These are phyloP conservation scores for Chanos chanos DNA, from an alignment of 2,797 vertebrate genomes.

Conservation along the genomic window DNA sequence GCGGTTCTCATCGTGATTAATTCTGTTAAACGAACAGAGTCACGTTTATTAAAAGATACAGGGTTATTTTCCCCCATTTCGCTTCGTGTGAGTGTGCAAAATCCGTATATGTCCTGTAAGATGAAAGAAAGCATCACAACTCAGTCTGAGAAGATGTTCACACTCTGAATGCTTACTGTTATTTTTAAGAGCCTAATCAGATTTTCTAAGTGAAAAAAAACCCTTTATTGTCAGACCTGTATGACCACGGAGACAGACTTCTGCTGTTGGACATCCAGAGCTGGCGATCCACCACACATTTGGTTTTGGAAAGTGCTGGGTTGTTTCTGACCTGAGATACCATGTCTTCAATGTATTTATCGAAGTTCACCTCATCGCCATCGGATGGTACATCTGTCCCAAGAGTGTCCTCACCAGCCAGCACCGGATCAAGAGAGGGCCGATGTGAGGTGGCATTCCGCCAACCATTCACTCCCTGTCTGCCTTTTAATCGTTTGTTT, in stretches of 20 bases:
- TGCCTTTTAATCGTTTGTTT: too few species aligned
- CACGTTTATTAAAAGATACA: neutral
- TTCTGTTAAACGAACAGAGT: too few species aligned
- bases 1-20: slow-evolving; percentile 75
- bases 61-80: too few species aligned
- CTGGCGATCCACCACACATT: slow-evolving; percentile 77
- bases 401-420: slow-evolving; percentile 51
- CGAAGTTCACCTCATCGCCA: slow-evolving; percentile 72
- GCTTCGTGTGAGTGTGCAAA: too few species aligned
- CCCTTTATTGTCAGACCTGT: slow-evolving; percentile 66
- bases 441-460: slow-evolving; percentile 39
- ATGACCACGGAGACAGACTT: slow-evolving; percentile 82
- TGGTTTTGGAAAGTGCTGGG: slow-evolving; percentile 65
- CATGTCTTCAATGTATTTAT: slow-evolving; percentile 78
- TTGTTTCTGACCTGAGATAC: slow-evolving; percentile 74
- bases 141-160: too few species aligned
- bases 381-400: slow-evolving; percentile 51
- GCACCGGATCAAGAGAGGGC: slow-evolving; percentile 60
- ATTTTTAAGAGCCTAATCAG: neutral
- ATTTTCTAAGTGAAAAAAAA: neutral
- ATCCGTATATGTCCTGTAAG: too few species aligned
- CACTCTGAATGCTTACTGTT: too few species aligned
- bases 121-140: too few species aligned
- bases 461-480: slow-evolving; percentile 26
- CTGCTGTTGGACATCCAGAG: slow-evolving; percentile 81